These are phyloP conservation scores for Lepidocyrtoides sp. DNA, from an alignment of 2,888 invertebrate species.

Conservation along the genomic window DNA sequence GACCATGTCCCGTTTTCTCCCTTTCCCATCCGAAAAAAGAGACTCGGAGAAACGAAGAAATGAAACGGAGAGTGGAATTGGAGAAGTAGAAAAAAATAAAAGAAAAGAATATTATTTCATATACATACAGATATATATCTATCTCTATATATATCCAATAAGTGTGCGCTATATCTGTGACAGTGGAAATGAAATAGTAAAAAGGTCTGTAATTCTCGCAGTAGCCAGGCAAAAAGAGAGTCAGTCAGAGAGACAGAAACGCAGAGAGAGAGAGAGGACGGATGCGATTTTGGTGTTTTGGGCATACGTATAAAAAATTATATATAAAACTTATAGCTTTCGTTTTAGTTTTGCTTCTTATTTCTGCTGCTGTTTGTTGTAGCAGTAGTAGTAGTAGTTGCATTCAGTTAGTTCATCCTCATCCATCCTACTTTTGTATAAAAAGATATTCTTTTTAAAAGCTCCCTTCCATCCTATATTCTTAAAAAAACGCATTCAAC, in stretches of 20 bases:
- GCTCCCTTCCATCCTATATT: constrained; percentile 31
- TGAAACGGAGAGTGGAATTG: constrained; percentile 64
- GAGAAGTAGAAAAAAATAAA: constrained; percentile 54
- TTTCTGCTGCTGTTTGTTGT: too few species aligned
- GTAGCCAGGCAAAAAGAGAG: constrained; percentile 29
- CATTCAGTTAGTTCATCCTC: background rate
- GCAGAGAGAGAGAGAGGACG: constrained; percentile 46
- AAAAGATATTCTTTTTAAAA: constrained; percentile 31
- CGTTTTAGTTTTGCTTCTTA: too few species aligned
- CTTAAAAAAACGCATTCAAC: constrained; percentile 11
- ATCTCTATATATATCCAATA: too few species aligned
- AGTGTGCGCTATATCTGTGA: constrained; percentile 74
- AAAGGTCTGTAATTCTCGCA: too few species aligned
- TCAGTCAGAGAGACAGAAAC: background rate
- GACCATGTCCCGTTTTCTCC: constrained; percentile 76
- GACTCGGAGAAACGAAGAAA: constrained; percentile 78
- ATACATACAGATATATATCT: too few species aligned
- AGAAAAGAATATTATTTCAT: constrained; percentile 51
- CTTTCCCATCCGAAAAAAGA: constrained; percentile 76
- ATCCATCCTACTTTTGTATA: too few species aligned
- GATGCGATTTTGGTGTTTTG: constrained; percentile 40
- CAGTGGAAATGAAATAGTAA: constrained; percentile 63
- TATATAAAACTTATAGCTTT: constrained; percentile 18
- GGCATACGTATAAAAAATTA: constrained; percentile 33
- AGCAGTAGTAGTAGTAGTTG: too few species aligned